Percentiles rank a stretch among this genome's conserved stretches.
phyloP scores from a whole-genome alignment of 2,113 vertebrate genomes.

The Muntiacus reevesi region DNA sequence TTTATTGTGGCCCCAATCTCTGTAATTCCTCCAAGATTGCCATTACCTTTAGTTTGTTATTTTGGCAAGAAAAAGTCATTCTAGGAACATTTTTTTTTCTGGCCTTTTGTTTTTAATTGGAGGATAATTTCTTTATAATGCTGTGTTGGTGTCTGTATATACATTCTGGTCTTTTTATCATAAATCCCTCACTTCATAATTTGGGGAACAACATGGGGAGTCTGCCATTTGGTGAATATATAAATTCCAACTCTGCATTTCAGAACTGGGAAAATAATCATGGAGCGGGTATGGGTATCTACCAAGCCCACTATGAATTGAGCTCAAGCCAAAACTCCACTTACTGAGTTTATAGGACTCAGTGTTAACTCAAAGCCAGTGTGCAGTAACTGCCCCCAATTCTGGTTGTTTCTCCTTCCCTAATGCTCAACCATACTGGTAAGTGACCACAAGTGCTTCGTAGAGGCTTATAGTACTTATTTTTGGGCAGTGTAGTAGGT shows the following conservation, averaged over 20 bases:
- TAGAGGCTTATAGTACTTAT: background rate
- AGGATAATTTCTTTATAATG: background rate
- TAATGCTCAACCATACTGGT: background rate
- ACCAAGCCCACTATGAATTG: background rate
- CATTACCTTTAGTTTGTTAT: background rate
- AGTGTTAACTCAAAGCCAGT: background rate
- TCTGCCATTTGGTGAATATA: background rate
- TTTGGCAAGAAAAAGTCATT: background rate
- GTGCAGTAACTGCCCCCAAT: background rate
- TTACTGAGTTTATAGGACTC: background rate
- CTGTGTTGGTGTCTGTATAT: background rate
- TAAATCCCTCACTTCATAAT: background rate
- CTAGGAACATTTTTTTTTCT: background rate
- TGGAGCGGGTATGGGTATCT: background rate
- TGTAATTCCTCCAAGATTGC: background rate
- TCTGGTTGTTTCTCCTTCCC: background rate
- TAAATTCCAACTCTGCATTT: background rate
- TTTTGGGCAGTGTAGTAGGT: background rate
- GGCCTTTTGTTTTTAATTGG: background rate
- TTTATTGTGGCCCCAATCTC: background rate
- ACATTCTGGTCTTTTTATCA: background rate
- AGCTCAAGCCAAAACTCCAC: background rate
- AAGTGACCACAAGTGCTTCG: background rate
- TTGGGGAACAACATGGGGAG: background rate
- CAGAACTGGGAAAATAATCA: background rate